Evolutionary conservation across 2,888 invertebrate species (phyloP).

Genomic region (Anthophora plumipes): DNA sequence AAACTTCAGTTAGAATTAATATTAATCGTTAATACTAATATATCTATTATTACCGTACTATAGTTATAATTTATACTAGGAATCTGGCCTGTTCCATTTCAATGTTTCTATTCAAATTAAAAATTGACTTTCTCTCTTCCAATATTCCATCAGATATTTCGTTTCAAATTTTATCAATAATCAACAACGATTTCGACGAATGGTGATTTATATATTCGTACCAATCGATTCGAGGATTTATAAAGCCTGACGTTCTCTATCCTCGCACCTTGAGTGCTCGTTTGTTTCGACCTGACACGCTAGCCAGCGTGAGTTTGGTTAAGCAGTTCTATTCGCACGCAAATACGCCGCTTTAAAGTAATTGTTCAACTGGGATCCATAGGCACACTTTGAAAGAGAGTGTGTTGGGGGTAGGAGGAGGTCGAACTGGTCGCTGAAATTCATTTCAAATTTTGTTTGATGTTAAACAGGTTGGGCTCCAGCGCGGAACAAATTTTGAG

Average conservation of each 20-base stretch:
- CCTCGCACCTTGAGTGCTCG: neutral
- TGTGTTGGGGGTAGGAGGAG: neutral
- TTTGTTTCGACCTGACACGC: neutral
- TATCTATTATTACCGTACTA: too few species aligned
- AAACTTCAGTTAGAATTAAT: too few species aligned
- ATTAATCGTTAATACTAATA: too few species aligned
- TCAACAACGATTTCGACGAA: neutral
- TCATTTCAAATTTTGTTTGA: conserved; percentile 56
- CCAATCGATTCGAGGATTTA: neutral
- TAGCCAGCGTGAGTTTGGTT: conserved; percentile 20
- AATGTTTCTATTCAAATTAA: too few species aligned
- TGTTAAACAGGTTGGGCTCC: conserved; percentile 53
- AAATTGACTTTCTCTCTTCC: neutral
- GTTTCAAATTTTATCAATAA: neutral
- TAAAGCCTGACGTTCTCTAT: neutral
- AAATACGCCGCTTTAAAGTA: conserved; percentile 27
- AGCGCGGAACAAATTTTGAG: conserved; percentile 43
- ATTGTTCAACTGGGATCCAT: conserved; percentile 10
- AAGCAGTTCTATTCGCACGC: conserved; percentile 21
- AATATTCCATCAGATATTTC: neutral
- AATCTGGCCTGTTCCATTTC: too few species aligned
- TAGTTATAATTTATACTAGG: too few species aligned
- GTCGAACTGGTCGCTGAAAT: conserved; percentile 24
- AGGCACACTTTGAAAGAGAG: neutral
- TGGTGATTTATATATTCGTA: neutral